A percentile compares a stretch with the other conserved stretches of the same genome.
These are phyloP conservation scores for Furnarius figulus DNA, from an alignment of 2,113 vertebrate genomes.

Conservation along the genomic window DNA sequence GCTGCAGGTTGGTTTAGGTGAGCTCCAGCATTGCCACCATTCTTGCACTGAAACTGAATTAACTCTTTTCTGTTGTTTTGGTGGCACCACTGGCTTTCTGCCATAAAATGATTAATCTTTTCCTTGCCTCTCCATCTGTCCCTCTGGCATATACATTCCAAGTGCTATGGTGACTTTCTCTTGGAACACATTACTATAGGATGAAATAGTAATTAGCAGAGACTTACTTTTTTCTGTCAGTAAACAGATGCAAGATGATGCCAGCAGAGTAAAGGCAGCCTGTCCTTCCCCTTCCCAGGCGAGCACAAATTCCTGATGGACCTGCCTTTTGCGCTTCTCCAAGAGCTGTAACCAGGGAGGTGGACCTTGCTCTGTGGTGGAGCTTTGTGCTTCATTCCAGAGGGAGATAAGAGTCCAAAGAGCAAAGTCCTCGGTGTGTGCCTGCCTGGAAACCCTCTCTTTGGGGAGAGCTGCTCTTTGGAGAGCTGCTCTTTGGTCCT, in stretches of 20 bases:
- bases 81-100: conserved; percentile 9
- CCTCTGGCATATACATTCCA: background rate
- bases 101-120: conserved; percentile 63
- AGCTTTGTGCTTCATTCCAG: background rate
- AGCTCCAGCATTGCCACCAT: background rate
- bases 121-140: conserved; percentile 63
- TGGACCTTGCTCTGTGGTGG: conserved; percentile 24
- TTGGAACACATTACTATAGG: conserved; percentile 10
- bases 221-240: conserved; percentile 16
- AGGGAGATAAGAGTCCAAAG: conserved; percentile 48
- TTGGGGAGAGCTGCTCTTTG: background rate
- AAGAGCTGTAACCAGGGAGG: background rate
- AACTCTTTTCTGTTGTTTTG: background rate
- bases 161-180: conserved; percentile 25
- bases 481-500: background rate
- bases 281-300: background rate
- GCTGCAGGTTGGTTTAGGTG: background rate
- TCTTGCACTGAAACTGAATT: background rate
- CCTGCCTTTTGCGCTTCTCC: fast-evolving
- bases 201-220: conserved; percentile 36
- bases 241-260: conserved; percentile 52
- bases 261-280: conserved; percentile 42
- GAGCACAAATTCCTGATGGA: background rate
- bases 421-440: background rate
- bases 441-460: background rate